phyloP scores from a whole-genome alignment of 2,888 invertebrate species.

The Thymelicus lineola region DNA sequence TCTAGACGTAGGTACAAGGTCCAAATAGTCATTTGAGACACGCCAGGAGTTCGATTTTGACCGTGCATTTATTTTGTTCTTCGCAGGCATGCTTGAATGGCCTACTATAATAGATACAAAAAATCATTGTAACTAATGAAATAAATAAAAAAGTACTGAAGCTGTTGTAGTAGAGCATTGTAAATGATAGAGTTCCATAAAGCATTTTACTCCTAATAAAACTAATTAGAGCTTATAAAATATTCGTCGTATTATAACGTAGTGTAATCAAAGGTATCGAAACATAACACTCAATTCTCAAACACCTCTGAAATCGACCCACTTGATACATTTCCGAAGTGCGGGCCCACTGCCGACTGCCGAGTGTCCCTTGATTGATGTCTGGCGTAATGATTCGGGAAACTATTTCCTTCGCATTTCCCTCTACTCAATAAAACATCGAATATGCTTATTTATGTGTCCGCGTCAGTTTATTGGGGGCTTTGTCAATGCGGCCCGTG shows the following conservation, averaged over 20 bases:
- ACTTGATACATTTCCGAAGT: slow-evolving; percentile 22
- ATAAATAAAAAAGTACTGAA: too few relatives aligned
- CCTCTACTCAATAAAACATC: slow-evolving; percentile 83
- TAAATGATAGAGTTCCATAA: too few relatives aligned
- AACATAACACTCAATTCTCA: slow-evolving; percentile 32
- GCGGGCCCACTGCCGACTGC: slow-evolving; percentile 43
- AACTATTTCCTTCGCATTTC: slow-evolving; percentile 84
- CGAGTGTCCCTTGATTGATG: slow-evolving; percentile 76
- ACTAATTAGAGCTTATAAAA: neutral
- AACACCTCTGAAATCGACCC: slow-evolving; percentile 25
- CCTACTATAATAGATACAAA: too few relatives aligned
- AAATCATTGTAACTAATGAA: too few relatives aligned
- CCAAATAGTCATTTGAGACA: too few relatives aligned
- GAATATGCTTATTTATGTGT: slow-evolving; percentile 82
- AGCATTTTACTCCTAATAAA: too few relatives aligned
- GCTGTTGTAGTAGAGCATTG: too few relatives aligned
- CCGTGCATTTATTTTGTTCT: too few relatives aligned
- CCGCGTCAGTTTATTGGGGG: slow-evolving; percentile 79
- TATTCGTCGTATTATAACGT: slow-evolving; percentile 2
- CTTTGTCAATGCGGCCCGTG: slow-evolving; percentile 77
- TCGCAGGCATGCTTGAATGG: too few relatives aligned
- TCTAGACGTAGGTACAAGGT: too few relatives aligned
- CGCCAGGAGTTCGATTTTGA: too few relatives aligned
- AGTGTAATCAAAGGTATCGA: slow-evolving; percentile 25
- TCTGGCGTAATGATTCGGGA: slow-evolving; percentile 78